Conservation (phyloP, 2,888 invertebrate species). For the Operophtera brumata region DNA sequence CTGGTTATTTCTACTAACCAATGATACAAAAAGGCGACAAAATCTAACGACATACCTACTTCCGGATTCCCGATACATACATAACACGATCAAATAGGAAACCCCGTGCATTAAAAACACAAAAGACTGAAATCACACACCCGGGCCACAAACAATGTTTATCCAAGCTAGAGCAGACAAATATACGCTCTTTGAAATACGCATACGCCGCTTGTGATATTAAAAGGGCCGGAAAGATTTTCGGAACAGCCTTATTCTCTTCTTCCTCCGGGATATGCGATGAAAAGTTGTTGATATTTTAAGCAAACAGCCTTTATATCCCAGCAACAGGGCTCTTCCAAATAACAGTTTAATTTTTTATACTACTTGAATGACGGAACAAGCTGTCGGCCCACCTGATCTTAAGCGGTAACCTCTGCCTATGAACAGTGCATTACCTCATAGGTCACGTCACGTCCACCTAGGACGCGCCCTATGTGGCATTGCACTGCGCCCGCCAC, state of each 20-base stretch:
- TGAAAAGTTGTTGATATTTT: constrained; percentile 49
- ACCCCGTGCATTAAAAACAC: constrained; percentile 46
- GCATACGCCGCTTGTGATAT: constrained; percentile 54
- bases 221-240: constrained; percentile 73
- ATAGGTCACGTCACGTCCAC: no score
- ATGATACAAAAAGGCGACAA: constrained; percentile 8
- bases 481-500: no score
- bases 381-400: no score
- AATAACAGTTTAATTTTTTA: constrained; percentile 4
- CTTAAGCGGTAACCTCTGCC: no score
- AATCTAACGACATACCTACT: constrained; percentile 17
- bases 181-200: constrained; percentile 63
- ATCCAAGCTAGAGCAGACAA: constrained; percentile 58
- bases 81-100: constrained; percentile 59
- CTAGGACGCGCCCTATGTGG: no score
- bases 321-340: constrained; percentile 14
- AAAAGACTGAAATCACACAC: constrained; percentile 62
- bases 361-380: no score
- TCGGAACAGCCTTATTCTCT: constrained; percentile 43
- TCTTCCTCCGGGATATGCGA: constrained; percentile 35
- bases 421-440: no score
- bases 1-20: no score
- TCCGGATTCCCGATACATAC: constrained; percentile 50
- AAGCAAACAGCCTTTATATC: constrained; percentile 47
- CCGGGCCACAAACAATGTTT: constrained; percentile 65